Conservation (phyloP, 1,140 invertebrate species). For the Drosophila ohnishii region DNA sequence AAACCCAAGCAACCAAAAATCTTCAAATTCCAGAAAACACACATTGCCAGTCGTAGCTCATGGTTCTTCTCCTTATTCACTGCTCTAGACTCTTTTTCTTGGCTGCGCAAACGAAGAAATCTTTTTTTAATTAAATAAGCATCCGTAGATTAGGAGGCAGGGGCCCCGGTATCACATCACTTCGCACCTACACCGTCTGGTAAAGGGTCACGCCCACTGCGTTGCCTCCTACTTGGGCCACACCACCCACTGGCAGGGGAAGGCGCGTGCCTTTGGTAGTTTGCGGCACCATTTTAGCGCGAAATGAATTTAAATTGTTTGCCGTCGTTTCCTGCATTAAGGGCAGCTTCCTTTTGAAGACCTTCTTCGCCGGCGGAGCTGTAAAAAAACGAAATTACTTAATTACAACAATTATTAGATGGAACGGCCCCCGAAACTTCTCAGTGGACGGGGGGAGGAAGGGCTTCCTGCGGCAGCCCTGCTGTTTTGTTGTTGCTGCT, state of each 20-base stretch:
- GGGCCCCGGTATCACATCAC: conserved; percentile 53
- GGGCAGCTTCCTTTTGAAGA: conserved; percentile 60
- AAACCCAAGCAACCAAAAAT: neutral
- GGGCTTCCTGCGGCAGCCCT: conserved; percentile 36
- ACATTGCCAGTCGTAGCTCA: neutral
- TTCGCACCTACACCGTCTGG: conserved; percentile 57
- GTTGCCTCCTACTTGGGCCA: conserved; percentile 4
- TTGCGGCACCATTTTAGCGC: conserved; percentile 75
- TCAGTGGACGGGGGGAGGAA: conserved; percentile 9
- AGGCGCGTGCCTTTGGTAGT: conserved; percentile 64
- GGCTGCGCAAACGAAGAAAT: conserved; percentile 50
- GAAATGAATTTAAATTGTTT: conserved; percentile 82
- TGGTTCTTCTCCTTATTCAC: conserved; percentile 3
- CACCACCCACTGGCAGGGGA: neutral
- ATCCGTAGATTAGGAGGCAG: conserved; percentile 44
- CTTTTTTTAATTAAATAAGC: conserved; percentile 81
- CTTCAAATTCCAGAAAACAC: conserved; percentile 8
- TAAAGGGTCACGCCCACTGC: conserved; percentile 17
- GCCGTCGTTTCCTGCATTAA: conserved; percentile 72
- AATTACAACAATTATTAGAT: conserved; percentile 81
- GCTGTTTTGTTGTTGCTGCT: conserved; percentile 17
- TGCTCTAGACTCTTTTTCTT: neutral
- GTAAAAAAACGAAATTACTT: conserved; percentile 71
- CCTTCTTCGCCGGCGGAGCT: conserved; percentile 19
- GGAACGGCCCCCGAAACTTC: conserved; percentile 56